Conservation (phyloP, 2,113 vertebrate genomes). For the Lophura nycthemera region DNA sequence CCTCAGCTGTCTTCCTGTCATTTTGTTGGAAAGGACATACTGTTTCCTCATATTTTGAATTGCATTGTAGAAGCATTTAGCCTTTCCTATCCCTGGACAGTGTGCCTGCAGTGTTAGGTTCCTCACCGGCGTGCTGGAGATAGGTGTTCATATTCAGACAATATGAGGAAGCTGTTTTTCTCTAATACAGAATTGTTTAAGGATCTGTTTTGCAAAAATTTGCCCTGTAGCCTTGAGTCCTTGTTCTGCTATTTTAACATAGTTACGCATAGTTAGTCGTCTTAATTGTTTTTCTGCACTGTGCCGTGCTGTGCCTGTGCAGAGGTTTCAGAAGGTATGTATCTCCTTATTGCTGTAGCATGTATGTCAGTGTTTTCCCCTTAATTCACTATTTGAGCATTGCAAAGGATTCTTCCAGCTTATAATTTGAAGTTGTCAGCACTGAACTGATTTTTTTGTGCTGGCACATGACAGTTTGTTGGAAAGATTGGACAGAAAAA, state of each 20-base stretch:
- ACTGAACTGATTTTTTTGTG: not conserved
- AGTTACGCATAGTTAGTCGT: not conserved
- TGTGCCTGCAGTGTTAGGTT: not conserved
- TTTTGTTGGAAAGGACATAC: not conserved
- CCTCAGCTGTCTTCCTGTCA: not conserved
- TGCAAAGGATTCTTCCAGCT: not conserved
- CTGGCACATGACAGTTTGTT: not conserved
- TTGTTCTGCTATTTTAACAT: not conserved
- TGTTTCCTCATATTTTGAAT: not conserved
- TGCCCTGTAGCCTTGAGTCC: not conserved
- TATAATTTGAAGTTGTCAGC: not conserved
- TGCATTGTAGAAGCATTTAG: not conserved
- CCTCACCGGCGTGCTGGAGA: not conserved
- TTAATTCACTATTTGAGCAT: not conserved
- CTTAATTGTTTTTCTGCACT: not conserved
- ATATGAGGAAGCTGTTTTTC: not conserved
- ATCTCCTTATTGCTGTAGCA: not conserved
- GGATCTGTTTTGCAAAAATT: not conserved
- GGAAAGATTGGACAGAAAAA: not conserved
- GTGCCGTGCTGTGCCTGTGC: not conserved
- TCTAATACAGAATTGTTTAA: not conserved
- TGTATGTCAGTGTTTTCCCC: not conserved
- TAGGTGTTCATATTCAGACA: not conserved
- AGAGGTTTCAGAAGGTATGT: not conserved
- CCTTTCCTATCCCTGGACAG: not conserved